These are phyloP conservation scores for Aelia acuminata DNA, from an alignment of 2,888 invertebrate genomes.

Conservation along the genomic window DNA sequence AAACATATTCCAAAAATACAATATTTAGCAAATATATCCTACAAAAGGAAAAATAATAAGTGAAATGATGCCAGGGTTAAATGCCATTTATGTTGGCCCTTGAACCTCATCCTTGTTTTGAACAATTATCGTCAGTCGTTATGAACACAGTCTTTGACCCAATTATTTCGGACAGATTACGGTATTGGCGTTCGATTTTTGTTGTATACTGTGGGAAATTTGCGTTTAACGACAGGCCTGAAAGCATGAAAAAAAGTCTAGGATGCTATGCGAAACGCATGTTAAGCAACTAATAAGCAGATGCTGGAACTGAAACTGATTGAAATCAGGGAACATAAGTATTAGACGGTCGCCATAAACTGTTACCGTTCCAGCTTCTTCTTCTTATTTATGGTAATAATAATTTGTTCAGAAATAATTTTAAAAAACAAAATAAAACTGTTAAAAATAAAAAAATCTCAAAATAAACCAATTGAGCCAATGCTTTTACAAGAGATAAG, in stretches of 20 bases:
- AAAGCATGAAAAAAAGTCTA: neutral
- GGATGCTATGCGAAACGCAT: neutral
- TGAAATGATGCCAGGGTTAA: neutral
- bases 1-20: neutral
- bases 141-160: neutral
- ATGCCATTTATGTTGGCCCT: neutral
- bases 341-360: too few relatives aligned
- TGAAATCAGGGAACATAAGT: too few relatives aligned
- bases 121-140: neutral
- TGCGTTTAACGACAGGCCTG: neutral
- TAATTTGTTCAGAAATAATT: too few relatives aligned
- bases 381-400: too few relatives aligned
- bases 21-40: neutral
- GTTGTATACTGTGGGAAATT: neutral
- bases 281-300: too few relatives aligned
- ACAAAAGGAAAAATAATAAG: neutral
- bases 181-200: neutral
- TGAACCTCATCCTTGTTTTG: slow-evolving; percentile 7
- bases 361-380: too few relatives aligned
- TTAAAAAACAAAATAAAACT: too few relatives aligned
- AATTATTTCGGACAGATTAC: neutral
- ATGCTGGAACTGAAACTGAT: too few relatives aligned
- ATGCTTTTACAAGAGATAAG: too few relatives aligned
- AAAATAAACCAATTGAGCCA: too few relatives aligned
- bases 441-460: too few relatives aligned